phyloP scores from a whole-genome alignment of 2,888 invertebrate species.

The Campoplex capitator region DNA sequence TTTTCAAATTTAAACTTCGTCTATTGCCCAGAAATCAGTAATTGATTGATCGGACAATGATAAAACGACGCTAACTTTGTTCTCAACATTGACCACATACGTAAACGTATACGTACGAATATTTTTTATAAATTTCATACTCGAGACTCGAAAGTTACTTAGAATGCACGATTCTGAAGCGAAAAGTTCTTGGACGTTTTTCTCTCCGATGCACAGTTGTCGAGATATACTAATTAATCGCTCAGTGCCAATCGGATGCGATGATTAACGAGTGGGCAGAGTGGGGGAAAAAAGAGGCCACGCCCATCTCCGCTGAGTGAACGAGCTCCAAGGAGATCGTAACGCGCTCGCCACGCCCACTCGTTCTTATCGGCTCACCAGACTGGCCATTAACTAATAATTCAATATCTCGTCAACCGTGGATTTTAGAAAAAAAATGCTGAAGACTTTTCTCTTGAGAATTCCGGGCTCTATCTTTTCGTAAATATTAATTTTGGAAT shows the following conservation, averaged over 20 bases:
- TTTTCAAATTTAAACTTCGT: not conserved
- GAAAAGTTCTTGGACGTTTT: not conserved
- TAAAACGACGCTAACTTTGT: not conserved
- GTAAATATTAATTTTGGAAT: not conserved
- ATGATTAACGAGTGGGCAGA: not conserved
- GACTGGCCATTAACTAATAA: not conserved
- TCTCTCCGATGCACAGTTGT: not conserved
- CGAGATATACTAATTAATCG: not conserved
- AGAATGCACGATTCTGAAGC: not conserved
- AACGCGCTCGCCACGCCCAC: slow-evolving; percentile 4
- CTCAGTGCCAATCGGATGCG: not conserved
- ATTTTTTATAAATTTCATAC: not conserved
- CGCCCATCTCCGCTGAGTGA: not conserved
- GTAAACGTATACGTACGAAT: not conserved
- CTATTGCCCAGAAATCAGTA: not conserved
- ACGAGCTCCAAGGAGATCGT: not conserved
- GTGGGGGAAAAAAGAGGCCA: not conserved
- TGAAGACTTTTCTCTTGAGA: not conserved
- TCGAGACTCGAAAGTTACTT: not conserved
- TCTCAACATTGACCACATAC: not conserved
- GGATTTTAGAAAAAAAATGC: not conserved
- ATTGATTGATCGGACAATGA: not conserved
- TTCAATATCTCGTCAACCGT: not conserved
- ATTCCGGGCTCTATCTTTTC: not conserved
- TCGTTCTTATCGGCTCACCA: not conserved